Evolutionary conservation across 2,888 invertebrate species (phyloP).

Genomic region (Tipula confusa): DNA sequence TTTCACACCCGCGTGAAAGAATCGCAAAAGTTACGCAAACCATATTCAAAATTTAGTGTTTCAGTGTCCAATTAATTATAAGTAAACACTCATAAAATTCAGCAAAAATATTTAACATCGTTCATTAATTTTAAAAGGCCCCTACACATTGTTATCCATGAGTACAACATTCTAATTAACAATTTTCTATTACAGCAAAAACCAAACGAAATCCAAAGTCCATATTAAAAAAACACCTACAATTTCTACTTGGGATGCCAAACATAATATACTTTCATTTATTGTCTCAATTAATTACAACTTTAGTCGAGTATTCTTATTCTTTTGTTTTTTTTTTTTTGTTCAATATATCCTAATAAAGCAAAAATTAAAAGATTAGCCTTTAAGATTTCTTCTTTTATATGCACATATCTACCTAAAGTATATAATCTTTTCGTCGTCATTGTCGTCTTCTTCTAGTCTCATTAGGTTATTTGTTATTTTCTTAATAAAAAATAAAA

Average conservation of each 20-base stretch:
- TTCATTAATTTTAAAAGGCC: neutral
- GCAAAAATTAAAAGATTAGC: constrained; percentile 25
- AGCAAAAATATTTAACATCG: neutral
- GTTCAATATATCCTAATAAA: neutral
- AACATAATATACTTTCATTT: constrained; percentile 9
- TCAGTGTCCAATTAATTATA: neutral
- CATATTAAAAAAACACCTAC: neutral
- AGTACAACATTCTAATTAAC: constrained; percentile 16
- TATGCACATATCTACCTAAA: neutral
- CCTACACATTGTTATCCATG: neutral
- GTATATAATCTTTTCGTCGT: constrained; percentile 5
- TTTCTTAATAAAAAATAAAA: neutral
- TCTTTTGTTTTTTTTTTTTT: neutral
- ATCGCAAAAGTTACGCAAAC: too few relatives aligned
- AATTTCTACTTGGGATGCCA: constrained; percentile 20
- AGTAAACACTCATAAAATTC: neutral
- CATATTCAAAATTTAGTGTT: neutral
- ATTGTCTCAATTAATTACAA: constrained; percentile 25
- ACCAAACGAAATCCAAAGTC: neutral
- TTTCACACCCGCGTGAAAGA: neutral
- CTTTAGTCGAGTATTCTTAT: neutral
- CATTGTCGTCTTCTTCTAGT: constrained; percentile 20
- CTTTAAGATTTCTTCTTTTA: neutral
- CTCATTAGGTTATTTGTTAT: constrained; percentile 25
- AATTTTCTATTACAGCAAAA: constrained; percentile 8